These are phyloP conservation scores for Heliconius nattereri DNA, from an alignment of 1,140 invertebrate genomes.

Conservation along the genomic window DNA sequence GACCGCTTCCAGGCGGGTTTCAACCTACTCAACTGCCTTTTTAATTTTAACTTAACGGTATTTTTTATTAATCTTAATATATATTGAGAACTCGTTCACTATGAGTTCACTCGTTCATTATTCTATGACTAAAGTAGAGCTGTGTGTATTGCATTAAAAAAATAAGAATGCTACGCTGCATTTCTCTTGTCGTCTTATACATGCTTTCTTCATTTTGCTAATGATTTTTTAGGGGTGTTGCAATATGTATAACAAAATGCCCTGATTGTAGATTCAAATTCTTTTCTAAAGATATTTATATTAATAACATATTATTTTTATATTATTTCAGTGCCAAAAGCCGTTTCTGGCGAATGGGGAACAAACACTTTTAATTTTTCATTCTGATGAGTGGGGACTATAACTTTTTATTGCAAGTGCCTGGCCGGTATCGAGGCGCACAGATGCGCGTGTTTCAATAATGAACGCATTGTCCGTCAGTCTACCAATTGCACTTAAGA, in stretches of 20 bases:
- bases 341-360: slow-evolving; percentile 17
- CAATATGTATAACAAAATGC: too few relatives aligned
- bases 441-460: slow-evolving; percentile 62
- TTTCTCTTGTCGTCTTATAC: too few relatives aligned
- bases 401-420: slow-evolving; percentile 35
- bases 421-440: slow-evolving; percentile 37
- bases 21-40: slow-evolving; percentile 21
- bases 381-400: slow-evolving; percentile 35
- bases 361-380: slow-evolving; percentile 24
- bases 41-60: slow-evolving; percentile 6
- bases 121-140: too few relatives aligned
- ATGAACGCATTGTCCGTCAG: slow-evolving; percentile 75
- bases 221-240: too few relatives aligned
- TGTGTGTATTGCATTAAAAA: too few relatives aligned
- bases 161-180: too few relatives aligned
- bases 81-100: background rate
- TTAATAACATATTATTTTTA: too few relatives aligned
- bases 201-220: too few relatives aligned
- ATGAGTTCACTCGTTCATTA: background rate
- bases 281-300: too few relatives aligned
- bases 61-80: background rate
- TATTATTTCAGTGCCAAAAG: background rate
- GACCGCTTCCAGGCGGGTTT: slow-evolving; percentile 29
- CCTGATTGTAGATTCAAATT: too few relatives aligned
- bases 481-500: slow-evolving; percentile 58